Percentiles rank a stretch among this genome's conserved stretches.
Evolutionary conservation across 2,113 vertebrate genomes (phyloP).

Genomic region (Martes martes): DNA sequence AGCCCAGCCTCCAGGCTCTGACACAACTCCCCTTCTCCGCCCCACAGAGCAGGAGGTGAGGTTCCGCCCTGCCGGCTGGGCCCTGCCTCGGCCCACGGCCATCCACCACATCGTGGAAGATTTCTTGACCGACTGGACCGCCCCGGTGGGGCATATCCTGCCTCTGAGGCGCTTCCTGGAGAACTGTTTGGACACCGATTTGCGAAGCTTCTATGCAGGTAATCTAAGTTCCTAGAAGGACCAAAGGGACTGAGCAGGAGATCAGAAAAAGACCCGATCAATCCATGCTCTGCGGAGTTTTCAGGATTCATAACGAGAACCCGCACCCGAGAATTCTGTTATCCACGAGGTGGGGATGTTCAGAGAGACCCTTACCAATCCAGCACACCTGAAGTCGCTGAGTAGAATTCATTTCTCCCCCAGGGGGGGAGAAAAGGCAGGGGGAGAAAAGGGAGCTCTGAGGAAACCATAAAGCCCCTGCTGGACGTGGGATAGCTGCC

Average conservation of each 20-base stretch:
- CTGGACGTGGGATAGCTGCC: background rate
- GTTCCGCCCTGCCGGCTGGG: conserved; percentile 88
- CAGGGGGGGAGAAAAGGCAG: too few relatives aligned
- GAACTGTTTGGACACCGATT: conserved; percentile 92
- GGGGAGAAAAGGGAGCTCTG: background rate
- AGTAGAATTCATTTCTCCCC: background rate
- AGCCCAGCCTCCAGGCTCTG: accelerated
- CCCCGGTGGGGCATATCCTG: conserved; percentile 91
- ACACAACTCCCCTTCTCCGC: background rate
- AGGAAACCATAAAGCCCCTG: background rate
- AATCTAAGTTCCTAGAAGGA: background rate
- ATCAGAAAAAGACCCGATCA: background rate
- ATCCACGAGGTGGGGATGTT: accelerated
- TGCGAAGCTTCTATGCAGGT: conserved; percentile 96
- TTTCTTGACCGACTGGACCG: conserved; percentile 96
- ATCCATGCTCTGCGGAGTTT: accelerated
- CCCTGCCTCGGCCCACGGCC: conserved; percentile 89
- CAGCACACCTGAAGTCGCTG: background rate
- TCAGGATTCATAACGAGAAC: background rate
- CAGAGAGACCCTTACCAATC: background rate
- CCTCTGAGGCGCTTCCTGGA: conserved; percentile 95
- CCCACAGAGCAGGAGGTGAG: conserved; percentile 90
- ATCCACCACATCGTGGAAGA: conserved; percentile 97
- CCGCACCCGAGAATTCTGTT: too few relatives aligned
- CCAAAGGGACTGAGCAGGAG: background rate